These are phyloP conservation scores for Myopa testacea DNA, from an alignment of 2,888 invertebrate species.

Conservation along the genomic window DNA sequence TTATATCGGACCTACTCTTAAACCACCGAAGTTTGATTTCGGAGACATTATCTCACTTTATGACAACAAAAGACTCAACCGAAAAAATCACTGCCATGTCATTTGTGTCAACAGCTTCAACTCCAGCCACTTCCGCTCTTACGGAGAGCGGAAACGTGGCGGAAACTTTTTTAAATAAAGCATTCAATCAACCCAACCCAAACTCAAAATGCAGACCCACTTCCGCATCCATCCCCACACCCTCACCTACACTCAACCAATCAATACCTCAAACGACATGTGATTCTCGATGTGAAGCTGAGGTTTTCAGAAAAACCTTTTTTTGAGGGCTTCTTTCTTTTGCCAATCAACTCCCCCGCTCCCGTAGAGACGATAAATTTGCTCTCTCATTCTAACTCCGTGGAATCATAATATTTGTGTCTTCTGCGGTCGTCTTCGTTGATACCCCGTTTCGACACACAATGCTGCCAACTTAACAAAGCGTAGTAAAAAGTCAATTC, in stretches of 20 bases:
- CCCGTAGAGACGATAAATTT: neutral
- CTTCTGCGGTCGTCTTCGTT: neutral
- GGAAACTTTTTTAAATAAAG: neutral
- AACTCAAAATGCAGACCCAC: neutral
- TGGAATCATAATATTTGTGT: neutral
- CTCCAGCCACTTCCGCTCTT: neutral
- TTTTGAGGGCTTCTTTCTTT: neutral
- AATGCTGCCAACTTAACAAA: conserved; percentile 43
- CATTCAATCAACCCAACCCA: neutral
- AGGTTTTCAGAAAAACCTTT: neutral
- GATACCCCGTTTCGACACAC: neutral
- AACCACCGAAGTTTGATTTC: neutral
- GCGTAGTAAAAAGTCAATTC: conserved; percentile 52
- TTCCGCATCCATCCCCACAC: too few relatives aligned
- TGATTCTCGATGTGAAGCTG: conserved; percentile 13
- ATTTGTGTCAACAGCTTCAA: neutral
- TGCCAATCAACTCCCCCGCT: neutral
- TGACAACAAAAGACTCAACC: neutral
- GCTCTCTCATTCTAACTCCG: neutral
- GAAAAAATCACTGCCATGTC: neutral
- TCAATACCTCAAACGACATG: conserved; percentile 21
- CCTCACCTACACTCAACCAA: neutral
- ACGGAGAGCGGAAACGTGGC: neutral
- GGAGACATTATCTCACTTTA: neutral
- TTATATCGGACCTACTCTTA: too few relatives aligned